A percentile compares a stretch with the other conserved stretches of the same genome.
Evolutionary conservation across 2,888 invertebrate genomes (phyloP).

Genomic region (Agonum fuliginosum): DNA sequence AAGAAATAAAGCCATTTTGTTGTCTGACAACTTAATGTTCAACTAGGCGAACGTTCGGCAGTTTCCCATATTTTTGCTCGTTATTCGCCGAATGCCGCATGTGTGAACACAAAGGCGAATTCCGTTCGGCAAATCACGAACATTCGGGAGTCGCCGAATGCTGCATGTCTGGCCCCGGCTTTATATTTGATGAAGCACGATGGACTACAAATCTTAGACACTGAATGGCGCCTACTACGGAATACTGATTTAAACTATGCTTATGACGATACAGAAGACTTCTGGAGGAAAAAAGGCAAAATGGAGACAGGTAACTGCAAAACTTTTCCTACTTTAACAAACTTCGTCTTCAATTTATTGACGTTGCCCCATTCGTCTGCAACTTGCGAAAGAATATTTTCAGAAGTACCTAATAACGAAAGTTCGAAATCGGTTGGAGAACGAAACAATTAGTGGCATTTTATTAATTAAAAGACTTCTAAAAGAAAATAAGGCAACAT

Average conservation of each 20-base stretch:
- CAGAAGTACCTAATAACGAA: slow-evolving; percentile 12
- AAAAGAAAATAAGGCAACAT: background rate
- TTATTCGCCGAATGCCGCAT: too few species aligned
- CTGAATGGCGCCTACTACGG: slow-evolving; percentile 7
- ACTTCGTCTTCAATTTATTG: slow-evolving; percentile 8
- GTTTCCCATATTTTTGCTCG: too few species aligned
- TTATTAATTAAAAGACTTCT: background rate
- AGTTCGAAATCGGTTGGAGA: slow-evolving; percentile 6
- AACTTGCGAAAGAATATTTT: slow-evolving; percentile 27
- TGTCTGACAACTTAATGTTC: too few species aligned
- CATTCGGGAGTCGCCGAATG: too few species aligned
- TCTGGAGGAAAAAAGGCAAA: slow-evolving; percentile 4
- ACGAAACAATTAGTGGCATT: background rate
- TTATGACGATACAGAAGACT: slow-evolving; percentile 1
- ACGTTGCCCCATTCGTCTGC: slow-evolving; percentile 12
- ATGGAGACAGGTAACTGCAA: slow-evolving; percentile 3
- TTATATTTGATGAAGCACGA: too few species aligned
- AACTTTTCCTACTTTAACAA: slow-evolving; percentile 26
- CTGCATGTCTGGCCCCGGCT: too few species aligned
- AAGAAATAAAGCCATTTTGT: too few species aligned
- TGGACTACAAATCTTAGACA: too few species aligned
- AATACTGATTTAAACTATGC: background rate
- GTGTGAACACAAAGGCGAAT: too few species aligned
- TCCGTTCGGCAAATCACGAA: too few species aligned
- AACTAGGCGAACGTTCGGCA: too few species aligned